Conservation (phyloP, 2,888 invertebrate genomes). For the Vannuccia rotundouncinata region DNA sequence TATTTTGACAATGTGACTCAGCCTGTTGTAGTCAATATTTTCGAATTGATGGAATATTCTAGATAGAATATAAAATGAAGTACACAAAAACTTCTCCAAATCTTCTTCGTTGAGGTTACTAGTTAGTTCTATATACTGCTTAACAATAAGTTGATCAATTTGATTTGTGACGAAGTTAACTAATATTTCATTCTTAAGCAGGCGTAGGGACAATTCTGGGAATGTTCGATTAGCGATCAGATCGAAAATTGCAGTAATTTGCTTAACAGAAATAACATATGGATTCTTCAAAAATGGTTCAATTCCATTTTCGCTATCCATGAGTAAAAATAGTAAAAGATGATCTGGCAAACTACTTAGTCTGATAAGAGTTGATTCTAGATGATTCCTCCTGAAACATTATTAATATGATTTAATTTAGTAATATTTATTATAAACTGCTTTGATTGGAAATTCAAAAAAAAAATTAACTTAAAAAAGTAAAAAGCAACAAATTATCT, state of each 20-base stretch:
- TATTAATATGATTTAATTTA: too few relatives aligned
- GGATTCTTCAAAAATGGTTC: background rate
- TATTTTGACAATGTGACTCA: too few relatives aligned
- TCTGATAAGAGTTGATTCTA: background rate
- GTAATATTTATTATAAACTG: too few relatives aligned
- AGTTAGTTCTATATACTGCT: background rate
- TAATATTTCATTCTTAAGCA: background rate
- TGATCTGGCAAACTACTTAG: background rate
- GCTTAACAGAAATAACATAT: background rate
- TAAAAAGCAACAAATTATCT: too few relatives aligned
- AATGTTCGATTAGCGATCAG: background rate
- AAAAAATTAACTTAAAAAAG: background rate
- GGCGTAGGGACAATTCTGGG: background rate
- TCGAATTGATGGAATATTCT: background rate
- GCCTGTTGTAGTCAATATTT: too few relatives aligned
- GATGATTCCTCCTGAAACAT: too few relatives aligned
- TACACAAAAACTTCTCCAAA: background rate
- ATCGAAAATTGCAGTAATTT: background rate
- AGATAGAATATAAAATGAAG: background rate
- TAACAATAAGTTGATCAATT: background rate
- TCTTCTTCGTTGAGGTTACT: background rate
- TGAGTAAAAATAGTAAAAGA: background rate
- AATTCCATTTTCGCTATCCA: background rate
- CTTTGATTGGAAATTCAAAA: background rate
- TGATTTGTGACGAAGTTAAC: background rate